A percentile compares a stretch with the other conserved stretches of the same genome.
Conservation (phyloP, 2,113 vertebrate genomes). For the Dendrocopos noguchii region DNA sequence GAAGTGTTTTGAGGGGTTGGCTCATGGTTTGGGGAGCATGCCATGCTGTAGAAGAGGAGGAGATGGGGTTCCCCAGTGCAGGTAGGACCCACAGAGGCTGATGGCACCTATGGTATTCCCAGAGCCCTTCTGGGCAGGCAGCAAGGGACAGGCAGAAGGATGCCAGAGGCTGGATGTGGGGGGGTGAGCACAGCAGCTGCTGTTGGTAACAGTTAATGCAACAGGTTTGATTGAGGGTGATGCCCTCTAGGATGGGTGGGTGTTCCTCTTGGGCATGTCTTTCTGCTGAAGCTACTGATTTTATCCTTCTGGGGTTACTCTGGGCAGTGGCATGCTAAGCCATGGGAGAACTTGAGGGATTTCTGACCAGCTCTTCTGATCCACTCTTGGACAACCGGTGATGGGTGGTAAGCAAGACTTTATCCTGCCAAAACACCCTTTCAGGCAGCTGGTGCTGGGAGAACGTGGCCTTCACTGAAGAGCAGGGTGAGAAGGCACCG, state of each 20-base stretch:
- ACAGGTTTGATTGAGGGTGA: background rate
- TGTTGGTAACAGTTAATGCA: background rate
- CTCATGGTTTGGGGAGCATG: accelerated
- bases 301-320: background rate
- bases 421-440: background rate
- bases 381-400: background rate
- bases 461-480: background rate
- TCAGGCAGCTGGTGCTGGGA: background rate
- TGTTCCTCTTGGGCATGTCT: background rate
- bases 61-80: background rate
- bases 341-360: background rate
- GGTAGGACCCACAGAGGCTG: background rate
- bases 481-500: background rate
- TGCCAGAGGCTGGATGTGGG: background rate
- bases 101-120: background rate
- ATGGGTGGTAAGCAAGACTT: background rate
- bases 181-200: accelerated
- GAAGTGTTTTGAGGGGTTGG: accelerated
- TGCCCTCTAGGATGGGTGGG: background rate
- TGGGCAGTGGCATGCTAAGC: background rate
- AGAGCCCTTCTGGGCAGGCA: background rate
- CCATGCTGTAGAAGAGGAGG: background rate
- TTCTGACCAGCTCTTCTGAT: background rate
- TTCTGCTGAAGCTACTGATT: background rate
- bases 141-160: background rate